Conservation (phyloP, 2,888 invertebrate species). For the Orchesellides sinensis region DNA sequence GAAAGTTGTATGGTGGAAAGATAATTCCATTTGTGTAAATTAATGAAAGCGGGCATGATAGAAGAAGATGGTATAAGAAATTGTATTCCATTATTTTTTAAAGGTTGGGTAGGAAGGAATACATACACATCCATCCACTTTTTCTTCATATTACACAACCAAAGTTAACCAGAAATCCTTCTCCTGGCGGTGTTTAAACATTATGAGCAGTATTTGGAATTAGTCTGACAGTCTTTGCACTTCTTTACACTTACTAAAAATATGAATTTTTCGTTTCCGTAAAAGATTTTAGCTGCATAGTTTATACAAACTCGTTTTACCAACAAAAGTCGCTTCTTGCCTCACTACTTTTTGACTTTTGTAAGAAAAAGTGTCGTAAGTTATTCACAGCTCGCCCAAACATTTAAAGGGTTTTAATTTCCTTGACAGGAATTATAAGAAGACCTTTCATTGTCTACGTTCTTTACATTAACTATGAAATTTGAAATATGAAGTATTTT, state of each 20-base stretch:
- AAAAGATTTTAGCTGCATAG: constrained; percentile 20
- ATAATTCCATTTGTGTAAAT: constrained; percentile 66
- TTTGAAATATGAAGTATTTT: too few species aligned
- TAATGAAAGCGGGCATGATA: constrained; percentile 46
- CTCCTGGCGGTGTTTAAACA: constrained; percentile 36
- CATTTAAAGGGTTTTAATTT: constrained; percentile 55
- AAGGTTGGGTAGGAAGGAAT: not conserved
- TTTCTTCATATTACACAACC: not conserved
- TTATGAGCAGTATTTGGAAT: constrained; percentile 50
- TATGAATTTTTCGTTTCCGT: constrained; percentile 42
- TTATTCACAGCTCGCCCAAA: constrained; percentile 43
- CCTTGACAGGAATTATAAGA: constrained; percentile 6
- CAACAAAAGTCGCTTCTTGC: constrained; percentile 48
- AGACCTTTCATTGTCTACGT: not conserved
- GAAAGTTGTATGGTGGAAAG: constrained; percentile 44
- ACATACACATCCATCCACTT: not conserved
- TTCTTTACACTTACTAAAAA: constrained; percentile 28
- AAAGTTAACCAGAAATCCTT: not conserved
- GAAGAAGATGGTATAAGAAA: not conserved
- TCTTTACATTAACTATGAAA: not conserved
- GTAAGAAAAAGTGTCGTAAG: constrained; percentile 56
- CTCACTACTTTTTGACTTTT: constrained; percentile 38
- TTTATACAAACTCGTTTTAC: not conserved
- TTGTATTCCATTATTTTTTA: not conserved
- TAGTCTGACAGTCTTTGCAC: constrained; percentile 51